phyloP scores from a whole-genome alignment of 2,113 vertebrate species.

The Psophia crepitans region DNA sequence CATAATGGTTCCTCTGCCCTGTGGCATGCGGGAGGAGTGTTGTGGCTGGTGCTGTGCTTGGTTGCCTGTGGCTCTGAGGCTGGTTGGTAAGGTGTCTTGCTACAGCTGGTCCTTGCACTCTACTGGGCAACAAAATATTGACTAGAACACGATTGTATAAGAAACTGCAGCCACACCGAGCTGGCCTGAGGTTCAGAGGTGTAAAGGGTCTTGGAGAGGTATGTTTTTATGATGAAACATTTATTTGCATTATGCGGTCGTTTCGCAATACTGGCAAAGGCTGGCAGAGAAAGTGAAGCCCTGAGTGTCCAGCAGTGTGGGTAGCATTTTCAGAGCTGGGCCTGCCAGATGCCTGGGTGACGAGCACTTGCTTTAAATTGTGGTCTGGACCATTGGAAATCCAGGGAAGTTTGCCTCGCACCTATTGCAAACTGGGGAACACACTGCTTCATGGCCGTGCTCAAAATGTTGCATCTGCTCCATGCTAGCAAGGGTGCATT shows the following conservation, averaged over 20 bases:
- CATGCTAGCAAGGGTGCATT: neutral
- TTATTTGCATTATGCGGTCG: neutral
- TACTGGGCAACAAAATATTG: neutral
- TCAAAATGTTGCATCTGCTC: neutral
- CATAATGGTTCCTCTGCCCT: neutral
- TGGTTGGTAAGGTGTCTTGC: neutral
- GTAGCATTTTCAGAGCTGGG: neutral
- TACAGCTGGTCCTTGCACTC: neutral
- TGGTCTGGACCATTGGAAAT: neutral
- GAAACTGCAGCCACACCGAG: rapidly evolving
- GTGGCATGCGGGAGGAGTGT: neutral
- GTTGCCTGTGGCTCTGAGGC: neutral
- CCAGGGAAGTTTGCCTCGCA: too few relatives aligned
- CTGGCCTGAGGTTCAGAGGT: neutral
- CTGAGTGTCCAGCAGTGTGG: too few relatives aligned
- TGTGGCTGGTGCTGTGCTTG: neutral
- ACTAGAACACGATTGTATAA: neutral
- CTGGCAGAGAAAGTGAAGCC: neutral
- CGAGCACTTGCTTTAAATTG: neutral
- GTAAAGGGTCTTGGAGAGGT: neutral
- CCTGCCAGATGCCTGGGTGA: neutral
- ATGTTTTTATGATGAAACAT: neutral
- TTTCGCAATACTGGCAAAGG: neutral
- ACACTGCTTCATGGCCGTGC: neutral
- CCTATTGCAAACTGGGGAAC: neutral